Evolutionary conservation across 2,888 invertebrate genomes (phyloP).

Genomic region (Leptinotarsa haldemani): DNA sequence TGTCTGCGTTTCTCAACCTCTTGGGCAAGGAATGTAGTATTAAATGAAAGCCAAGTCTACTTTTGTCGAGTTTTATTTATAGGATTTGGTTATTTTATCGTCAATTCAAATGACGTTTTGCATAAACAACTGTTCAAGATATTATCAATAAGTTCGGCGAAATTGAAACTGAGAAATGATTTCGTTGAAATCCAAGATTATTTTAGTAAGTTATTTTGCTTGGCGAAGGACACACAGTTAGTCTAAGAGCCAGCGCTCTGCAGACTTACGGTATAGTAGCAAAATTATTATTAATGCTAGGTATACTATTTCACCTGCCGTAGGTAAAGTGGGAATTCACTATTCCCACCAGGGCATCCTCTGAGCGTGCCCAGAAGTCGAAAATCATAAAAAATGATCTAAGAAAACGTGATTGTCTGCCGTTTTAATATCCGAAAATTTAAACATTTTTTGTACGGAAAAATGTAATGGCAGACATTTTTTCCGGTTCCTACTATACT

Average conservation of each 20-base stretch:
- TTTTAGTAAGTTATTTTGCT: no score
- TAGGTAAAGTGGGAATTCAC: background rate
- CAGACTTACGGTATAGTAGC: background rate
- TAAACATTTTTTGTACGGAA: no score
- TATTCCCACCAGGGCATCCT: no score
- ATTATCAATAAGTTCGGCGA: background rate
- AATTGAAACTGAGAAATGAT: background rate
- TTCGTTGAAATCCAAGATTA: background rate
- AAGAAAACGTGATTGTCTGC: no score
- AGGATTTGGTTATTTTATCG: background rate
- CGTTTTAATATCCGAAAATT: no score
- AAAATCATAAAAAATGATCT: background rate
- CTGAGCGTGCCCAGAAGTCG: background rate
- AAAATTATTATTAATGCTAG: background rate
- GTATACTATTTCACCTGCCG: background rate
- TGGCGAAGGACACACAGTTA: background rate
- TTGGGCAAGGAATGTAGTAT: background rate
- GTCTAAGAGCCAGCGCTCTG: background rate
- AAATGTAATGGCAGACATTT: no score
- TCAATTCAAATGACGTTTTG: background rate
- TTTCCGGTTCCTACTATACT: background rate
- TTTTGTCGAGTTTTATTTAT: background rate
- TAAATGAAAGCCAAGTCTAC: background rate
- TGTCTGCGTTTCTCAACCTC: conserved; percentile 6
- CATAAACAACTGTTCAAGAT: background rate